Evolutionary conservation across 2,113 vertebrate species (phyloP).

Genomic region (Rhombomys opimus): DNA sequence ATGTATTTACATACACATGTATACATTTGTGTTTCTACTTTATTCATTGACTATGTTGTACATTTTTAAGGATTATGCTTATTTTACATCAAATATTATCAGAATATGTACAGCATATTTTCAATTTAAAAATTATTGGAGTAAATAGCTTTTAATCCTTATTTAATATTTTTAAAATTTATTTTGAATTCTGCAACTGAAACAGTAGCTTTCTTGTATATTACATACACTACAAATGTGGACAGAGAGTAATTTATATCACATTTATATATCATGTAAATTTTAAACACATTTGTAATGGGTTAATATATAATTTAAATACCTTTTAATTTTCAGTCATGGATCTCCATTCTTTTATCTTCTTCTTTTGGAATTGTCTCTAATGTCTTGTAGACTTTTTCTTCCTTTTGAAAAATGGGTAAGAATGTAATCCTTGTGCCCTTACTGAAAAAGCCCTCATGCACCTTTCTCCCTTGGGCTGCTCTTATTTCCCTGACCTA

Average conservation of each 20-base stretch:
- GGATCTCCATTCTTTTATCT: background rate
- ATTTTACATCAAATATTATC: conserved; percentile 29
- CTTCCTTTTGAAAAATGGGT: background rate
- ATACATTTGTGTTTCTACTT: background rate
- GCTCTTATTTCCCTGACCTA: background rate
- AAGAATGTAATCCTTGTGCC: background rate
- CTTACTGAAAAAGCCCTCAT: background rate
- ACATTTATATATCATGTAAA: background rate
- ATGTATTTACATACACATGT: no score
- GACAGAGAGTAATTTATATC: background rate
- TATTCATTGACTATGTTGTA: background rate
- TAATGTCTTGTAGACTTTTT: background rate
- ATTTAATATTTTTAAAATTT: background rate
- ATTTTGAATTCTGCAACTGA: background rate
- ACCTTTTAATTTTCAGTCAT: background rate
- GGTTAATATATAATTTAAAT: background rate
- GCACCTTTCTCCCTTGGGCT: background rate
- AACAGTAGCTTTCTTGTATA: background rate
- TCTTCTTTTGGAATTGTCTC: background rate
- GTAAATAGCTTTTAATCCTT: background rate
- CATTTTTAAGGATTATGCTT: background rate
- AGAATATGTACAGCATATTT: background rate
- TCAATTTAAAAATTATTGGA: background rate
- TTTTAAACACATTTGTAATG: background rate
- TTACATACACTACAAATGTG: background rate